Conservation (phyloP, 2,888 invertebrate species). For the Muschampia plurimacula region DNA sequence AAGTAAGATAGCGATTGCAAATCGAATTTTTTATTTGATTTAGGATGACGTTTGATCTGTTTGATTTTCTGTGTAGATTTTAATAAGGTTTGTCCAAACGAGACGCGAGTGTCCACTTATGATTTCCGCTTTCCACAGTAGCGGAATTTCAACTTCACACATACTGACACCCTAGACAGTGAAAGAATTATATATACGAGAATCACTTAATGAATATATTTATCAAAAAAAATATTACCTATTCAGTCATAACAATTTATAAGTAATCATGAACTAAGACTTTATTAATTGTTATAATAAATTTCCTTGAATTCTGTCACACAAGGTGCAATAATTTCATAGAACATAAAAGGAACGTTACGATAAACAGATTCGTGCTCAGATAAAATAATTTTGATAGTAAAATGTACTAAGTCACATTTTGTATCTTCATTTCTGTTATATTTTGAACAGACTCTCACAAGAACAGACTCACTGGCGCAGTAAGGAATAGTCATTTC, state of each 20-base stretch:
- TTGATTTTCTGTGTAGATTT: too few species aligned
- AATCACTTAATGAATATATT: neutral
- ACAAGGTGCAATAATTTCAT: slow-evolving; percentile 70
- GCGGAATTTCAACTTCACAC: too few species aligned
- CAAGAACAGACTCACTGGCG: slow-evolving; percentile 54
- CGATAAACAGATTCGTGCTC: slow-evolving; percentile 60
- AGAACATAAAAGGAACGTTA: slow-evolving; percentile 66
- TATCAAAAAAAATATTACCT: neutral
- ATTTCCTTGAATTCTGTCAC: slow-evolving; percentile 57
- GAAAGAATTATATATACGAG: neutral
- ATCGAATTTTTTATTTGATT: too few species aligned
- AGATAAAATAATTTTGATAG: slow-evolving; percentile 63
- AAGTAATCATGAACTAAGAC: neutral
- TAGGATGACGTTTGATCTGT: too few species aligned
- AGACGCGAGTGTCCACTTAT: too few species aligned
- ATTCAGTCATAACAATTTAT: neutral
- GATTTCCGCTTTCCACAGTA: too few species aligned
- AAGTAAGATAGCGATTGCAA: neutral
- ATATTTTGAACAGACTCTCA: slow-evolving; percentile 60
- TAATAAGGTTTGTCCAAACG: too few species aligned
- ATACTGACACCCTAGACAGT: too few species aligned
- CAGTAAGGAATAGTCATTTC: slow-evolving; percentile 54
- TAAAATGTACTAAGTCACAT: slow-evolving; percentile 66
- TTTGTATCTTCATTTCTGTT: slow-evolving; percentile 36
- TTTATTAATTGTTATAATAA: slow-evolving; percentile 50